phyloP scores from a whole-genome alignment of 2,888 invertebrate species.

The Cotesia congregata region DNA sequence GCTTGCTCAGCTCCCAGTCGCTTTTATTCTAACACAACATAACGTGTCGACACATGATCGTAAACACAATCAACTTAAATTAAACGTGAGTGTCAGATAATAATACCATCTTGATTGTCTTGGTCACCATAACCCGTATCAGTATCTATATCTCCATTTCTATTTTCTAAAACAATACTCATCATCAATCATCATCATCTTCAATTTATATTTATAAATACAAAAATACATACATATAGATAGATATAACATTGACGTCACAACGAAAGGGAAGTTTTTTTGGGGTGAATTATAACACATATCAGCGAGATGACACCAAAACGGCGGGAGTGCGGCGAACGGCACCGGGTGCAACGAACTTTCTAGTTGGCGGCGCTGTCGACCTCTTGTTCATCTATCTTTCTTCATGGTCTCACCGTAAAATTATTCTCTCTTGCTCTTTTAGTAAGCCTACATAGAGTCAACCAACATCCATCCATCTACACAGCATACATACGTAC shows the following conservation, averaged over 20 bases:
- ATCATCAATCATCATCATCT: too few relatives aligned
- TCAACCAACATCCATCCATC: not conserved
- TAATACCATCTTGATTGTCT: constrained; percentile 16
- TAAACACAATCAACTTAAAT: not conserved
- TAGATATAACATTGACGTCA: constrained; percentile 1
- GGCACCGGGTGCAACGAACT: constrained; percentile 51
- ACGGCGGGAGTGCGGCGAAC: constrained; percentile 43
- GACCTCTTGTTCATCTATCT: constrained; percentile 15
- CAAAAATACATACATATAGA: not conserved
- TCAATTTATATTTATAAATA: not conserved
- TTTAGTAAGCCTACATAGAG: constrained; percentile 11
- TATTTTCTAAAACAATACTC: too few relatives aligned
- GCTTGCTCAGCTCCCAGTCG: not conserved
- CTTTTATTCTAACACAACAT: constrained; percentile 3
- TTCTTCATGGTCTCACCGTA: constrained; percentile 12
- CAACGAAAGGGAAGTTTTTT: constrained; percentile 23
- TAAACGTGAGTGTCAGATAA: constrained; percentile 7
- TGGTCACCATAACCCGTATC: constrained; percentile 19
- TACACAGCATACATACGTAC: constrained; percentile 18
- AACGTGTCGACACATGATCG: not conserved
- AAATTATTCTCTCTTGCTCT: constrained; percentile 22
- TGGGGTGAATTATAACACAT: constrained; percentile 18
- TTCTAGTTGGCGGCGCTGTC: constrained; percentile 41
- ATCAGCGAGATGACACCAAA: constrained; percentile 38
- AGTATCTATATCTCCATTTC: not conserved